A percentile compares a stretch with the other conserved stretches of the same genome.
Evolutionary conservation across 2,797 vertebrate genomes (phyloP).

Genomic region (Danio tinwini): DNA sequence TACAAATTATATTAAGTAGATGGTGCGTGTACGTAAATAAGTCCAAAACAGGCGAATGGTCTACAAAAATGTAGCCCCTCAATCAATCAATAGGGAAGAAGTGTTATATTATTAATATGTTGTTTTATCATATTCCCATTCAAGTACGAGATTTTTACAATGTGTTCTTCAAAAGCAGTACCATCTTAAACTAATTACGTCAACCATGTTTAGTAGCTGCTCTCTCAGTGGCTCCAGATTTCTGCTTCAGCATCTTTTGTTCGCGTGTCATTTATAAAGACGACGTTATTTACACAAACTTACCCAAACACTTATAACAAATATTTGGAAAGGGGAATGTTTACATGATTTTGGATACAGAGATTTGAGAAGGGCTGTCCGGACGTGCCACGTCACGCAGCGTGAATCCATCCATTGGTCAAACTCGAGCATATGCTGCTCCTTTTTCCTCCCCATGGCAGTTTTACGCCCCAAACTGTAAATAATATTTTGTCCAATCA

Average conservation of each 20-base stretch:
- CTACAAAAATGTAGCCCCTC: no score
- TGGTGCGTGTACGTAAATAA: no score
- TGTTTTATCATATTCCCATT: no score
- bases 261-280: neutral
- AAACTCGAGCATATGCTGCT: conserved; percentile 16
- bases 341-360: neutral
- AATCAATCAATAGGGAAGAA: no score
- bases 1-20: no score
- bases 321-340: neutral
- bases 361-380: neutral
- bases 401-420: conserved; percentile 34
- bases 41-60: no score
- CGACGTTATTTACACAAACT: neutral
- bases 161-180: neutral
- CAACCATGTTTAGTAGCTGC: conserved; percentile 10
- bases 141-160: neutral
- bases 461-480: conserved; percentile 32
- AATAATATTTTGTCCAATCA: conserved; percentile 23
- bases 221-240: neutral
- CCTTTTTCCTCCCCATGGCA: conserved; percentile 39
- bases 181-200: neutral
- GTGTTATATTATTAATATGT: no score
- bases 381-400: conserved; percentile 37
- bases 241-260: neutral
- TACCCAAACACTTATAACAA: neutral